Conservation (phyloP, 2,888 invertebrate genomes). For the Tenodera sinensis region DNA sequence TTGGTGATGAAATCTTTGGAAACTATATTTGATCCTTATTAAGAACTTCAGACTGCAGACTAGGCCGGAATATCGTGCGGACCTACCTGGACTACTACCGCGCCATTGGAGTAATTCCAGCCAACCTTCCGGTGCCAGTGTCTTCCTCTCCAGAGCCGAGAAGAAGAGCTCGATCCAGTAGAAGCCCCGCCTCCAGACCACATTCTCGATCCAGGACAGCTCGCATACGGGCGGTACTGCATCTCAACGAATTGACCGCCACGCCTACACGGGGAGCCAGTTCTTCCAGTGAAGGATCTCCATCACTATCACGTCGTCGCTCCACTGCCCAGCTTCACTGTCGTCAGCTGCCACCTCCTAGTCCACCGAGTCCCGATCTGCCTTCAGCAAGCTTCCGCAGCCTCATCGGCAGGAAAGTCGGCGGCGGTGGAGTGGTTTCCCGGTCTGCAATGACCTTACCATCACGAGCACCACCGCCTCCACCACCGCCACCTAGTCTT, state of each 20-base stretch:
- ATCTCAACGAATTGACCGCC: slow-evolving; percentile 41
- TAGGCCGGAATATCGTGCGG: slow-evolving; percentile 71
- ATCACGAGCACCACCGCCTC: slow-evolving; percentile 37
- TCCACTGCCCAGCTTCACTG: slow-evolving; percentile 9
- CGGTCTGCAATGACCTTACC: slow-evolving; percentile 40
- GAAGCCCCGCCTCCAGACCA: slow-evolving; percentile 17
- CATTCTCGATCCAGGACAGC: slow-evolving; percentile 14
- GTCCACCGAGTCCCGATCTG: neutral
- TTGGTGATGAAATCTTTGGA: too few relatives aligned
- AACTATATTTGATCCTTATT: slow-evolving; percentile 7
- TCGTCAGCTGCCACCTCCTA: neutral
- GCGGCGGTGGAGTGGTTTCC: slow-evolving; percentile 36
- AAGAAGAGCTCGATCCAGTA: slow-evolving; percentile 9
- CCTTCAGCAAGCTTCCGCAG: neutral
- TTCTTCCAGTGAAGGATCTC: slow-evolving; percentile 44
- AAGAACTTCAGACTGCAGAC: slow-evolving; percentile 60
- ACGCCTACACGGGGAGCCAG: slow-evolving; percentile 41
- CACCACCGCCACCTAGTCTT: slow-evolving; percentile 58
- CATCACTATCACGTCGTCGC: slow-evolving; percentile 31
- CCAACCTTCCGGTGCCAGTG: slow-evolving; percentile 41
- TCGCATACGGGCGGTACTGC: slow-evolving; percentile 5
- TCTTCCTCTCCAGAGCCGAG: slow-evolving; percentile 13
- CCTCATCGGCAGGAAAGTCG: slow-evolving; percentile 28
- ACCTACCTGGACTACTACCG: slow-evolving; percentile 80
- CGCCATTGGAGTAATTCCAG: slow-evolving; percentile 63